Percentiles rank a stretch among this genome's conserved stretches.
phyloP scores from a whole-genome alignment of 2,797 vertebrate species.

The Bovichtus diacanthus region DNA sequence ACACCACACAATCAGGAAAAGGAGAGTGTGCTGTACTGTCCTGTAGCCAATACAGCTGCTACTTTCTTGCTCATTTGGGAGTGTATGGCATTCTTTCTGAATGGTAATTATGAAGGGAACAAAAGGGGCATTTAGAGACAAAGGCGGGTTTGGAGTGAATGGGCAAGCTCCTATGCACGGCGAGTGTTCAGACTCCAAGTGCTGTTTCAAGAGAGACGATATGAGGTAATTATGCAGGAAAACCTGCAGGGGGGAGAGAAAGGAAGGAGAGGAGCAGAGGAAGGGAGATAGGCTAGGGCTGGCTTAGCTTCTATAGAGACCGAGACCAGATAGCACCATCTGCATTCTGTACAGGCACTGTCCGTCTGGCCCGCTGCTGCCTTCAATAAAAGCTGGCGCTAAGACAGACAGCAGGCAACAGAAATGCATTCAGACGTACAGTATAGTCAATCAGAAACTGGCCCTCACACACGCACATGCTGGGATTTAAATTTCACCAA shows the following conservation, averaged over 20 bases:
- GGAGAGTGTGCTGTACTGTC: conserved; percentile 15
- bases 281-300: conserved; percentile 40
- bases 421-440: conserved; percentile 41
- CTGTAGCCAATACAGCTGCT: conserved; percentile 63
- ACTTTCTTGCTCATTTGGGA: conserved; percentile 53
- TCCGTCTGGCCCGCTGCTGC: conserved; percentile 66
- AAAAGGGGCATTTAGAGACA: conserved; percentile 76
- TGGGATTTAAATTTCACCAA: background rate
- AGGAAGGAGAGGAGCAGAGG: conserved; percentile 23
- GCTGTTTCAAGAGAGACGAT: conserved; percentile 60
- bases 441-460: conserved; percentile 13
- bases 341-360: conserved; percentile 69
- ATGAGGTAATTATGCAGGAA: conserved; percentile 67
- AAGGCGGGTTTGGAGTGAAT: conserved; percentile 63
- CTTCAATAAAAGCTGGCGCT: conserved; percentile 59
- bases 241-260: conserved; percentile 26
- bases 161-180: conserved; percentile 45
- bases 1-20: conserved; percentile 47
- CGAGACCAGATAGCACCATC: conserved; percentile 70
- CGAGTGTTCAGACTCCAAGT: conserved; percentile 57
- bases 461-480: background rate
- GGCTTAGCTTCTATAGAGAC: conserved; percentile 52
- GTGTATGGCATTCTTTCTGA: conserved; percentile 60
- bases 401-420: conserved; percentile 25
- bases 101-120: conserved; percentile 73